Base-by-base conservation (phyloP, 2,888 invertebrate species). In the Teleogryllus oceanicus region DNA sequence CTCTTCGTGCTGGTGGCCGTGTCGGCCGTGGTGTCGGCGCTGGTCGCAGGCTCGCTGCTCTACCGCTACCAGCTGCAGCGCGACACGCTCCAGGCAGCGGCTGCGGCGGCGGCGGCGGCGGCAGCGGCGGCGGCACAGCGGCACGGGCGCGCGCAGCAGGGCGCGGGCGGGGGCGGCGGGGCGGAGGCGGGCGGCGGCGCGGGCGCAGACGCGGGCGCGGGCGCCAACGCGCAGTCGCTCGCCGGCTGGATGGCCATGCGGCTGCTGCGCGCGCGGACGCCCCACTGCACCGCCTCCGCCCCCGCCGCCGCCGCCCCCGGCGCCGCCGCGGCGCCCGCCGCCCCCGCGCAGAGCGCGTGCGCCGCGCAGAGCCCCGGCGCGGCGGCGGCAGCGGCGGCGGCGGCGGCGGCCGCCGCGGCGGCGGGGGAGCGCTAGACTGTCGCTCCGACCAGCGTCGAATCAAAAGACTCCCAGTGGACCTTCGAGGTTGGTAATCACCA, bases 1-100 rank as follows among this genome's bases (percentile, higher is more conserved):
- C 90, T 96, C 20, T 96, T 96, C 87, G 94, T 96, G 79, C 91
- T 96, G 18, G 94, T 96, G 0, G 94, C 96, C 0, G 92, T 95
- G 13, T 94, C 95, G 0, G 95, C 96, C 0, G 94, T 96, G 2
- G 93, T 95, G 3, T 95, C 96, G 0, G 96, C 96, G 0, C 87
- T 96, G 12, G 94, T 96, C 0, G 96, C 96, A 3, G 96, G 95
- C 2, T 92, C 94, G 2, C 87, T 95, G 86, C 89, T 95, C n/a
- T 93, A 93, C 86, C 90, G 92, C 83, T 91, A 93, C 84, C 95
- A 95, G 85, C 88, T 94, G 81, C 93, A 95, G 84, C 92, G 94
- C 82, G 92, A 94, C 82, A 89, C 91, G 75, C 13, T 24, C n/a
- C n/a, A 16, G 20, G 75, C 84, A 84, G 79, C 83, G 83, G 62